phyloP scores from a whole-genome alignment of 1,140 invertebrate species.

The Drosophila sechellia region DNA sequence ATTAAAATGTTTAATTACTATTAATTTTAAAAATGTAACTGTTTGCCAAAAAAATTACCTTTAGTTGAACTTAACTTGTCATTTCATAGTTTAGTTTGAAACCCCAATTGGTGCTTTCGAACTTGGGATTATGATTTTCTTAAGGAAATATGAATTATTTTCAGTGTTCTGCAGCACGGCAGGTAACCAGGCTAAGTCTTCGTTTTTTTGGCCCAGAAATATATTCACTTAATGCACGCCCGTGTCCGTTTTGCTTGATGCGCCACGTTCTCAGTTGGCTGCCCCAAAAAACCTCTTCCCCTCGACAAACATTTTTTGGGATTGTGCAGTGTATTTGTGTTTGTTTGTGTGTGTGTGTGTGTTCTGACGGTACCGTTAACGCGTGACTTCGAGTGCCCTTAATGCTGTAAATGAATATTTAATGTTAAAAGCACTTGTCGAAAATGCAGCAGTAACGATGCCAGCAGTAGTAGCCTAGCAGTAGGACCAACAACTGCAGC shows the following conservation, averaged over 20 bases:
- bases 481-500: conserved; percentile 54
- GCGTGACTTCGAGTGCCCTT: conserved; percentile 82
- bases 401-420: conserved; percentile 84
- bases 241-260: conserved; percentile 80
- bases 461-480: conserved; percentile 40
- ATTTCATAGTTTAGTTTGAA: too few species aligned
- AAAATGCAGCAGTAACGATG: conserved; percentile 71
- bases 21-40: too few species aligned
- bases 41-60: too few species aligned
- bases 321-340: conserved; percentile 23
- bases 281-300: background rate
- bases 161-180: conserved; percentile 40
- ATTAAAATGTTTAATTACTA: too few species aligned
- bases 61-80: too few species aligned
- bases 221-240: conserved; percentile 79
- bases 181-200: conserved; percentile 54
- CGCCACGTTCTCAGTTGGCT: conserved; percentile 69
- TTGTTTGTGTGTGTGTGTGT: conserved; percentile 21
- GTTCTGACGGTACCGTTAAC: conserved; percentile 67
- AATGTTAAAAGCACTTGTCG: conserved; percentile 83
- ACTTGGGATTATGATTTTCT: too few species aligned
- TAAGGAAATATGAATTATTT: background rate
- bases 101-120: too few species aligned
- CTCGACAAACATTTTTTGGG: conserved; percentile 15
- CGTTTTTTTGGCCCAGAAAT: conserved; percentile 47